phyloP scores from a whole-genome alignment of 2,797 vertebrate genomes.

The Siniperca undulata region DNA sequence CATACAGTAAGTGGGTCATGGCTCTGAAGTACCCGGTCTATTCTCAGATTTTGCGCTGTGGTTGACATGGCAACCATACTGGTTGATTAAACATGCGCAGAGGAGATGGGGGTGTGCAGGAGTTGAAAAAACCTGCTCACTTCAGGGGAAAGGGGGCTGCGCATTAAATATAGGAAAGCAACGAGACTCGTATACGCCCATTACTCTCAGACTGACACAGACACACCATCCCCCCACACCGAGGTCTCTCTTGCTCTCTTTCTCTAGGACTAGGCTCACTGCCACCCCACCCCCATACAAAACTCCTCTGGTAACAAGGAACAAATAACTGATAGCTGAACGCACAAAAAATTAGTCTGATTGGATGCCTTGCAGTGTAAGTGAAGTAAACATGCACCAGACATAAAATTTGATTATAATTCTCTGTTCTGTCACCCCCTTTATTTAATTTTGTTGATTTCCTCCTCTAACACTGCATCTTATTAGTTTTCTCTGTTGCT shows the following conservation, averaged over 20 bases:
- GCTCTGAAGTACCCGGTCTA: constrained; percentile 90
- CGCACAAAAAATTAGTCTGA: constrained; percentile 38
- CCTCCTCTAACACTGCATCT: constrained; percentile 12
- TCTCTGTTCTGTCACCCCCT: constrained; percentile 11
- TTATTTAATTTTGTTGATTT: constrained; percentile 35
- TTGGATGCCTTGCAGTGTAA: constrained; percentile 22
- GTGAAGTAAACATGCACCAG: constrained; percentile 23
- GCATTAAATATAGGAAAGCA: constrained; percentile 75
- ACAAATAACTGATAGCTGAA: constrained; percentile 47
- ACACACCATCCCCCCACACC: constrained; percentile 69
- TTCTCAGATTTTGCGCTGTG: constrained; percentile 87
- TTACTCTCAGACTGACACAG: constrained; percentile 70
- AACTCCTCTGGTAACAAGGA: constrained; percentile 58
- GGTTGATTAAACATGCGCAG: constrained; percentile 94
- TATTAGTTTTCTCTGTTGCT: constrained; percentile 38
- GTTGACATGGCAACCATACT: constrained; percentile 95
- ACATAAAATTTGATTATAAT: constrained; percentile 22
- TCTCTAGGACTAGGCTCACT: constrained; percentile 39
- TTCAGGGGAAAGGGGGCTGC: constrained; percentile 71
- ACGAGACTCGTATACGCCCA: constrained; percentile 64
- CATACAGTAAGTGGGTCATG: constrained; percentile 97
- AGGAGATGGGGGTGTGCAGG: constrained; percentile 75
- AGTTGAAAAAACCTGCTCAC: constrained; percentile 76
- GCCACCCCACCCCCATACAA: constrained; percentile 59
- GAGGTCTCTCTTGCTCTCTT: constrained; percentile 24